Evolutionary conservation across 1,140 invertebrate genomes (phyloP).

Genomic region (Lepidostoma basale): DNA sequence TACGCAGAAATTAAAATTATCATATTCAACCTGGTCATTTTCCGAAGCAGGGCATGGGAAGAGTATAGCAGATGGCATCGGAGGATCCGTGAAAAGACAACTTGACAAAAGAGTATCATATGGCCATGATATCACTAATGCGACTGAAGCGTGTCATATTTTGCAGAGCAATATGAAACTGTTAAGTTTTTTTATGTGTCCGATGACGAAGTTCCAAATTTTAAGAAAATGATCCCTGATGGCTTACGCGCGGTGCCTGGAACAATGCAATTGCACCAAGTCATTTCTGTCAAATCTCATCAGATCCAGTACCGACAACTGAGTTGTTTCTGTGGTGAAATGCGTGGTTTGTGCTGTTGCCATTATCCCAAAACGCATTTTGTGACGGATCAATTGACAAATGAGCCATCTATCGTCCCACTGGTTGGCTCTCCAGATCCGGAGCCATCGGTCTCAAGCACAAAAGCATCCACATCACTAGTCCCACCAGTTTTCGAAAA

Average conservation of each 20-base stretch:
- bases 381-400: too few species aligned
- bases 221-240: not conserved
- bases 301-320: too few species aligned
- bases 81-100: slow-evolving; percentile 26
- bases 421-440: too few species aligned
- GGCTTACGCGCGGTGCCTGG: not conserved
- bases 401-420: too few species aligned
- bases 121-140: slow-evolving; percentile 30
- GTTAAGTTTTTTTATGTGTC: too few species aligned
- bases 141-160: slow-evolving; percentile 30
- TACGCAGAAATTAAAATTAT: slow-evolving; percentile 23
- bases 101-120: slow-evolving; percentile 25
- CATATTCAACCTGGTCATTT: slow-evolving; percentile 31
- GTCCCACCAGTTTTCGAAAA: too few species aligned
- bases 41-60: slow-evolving; percentile 37
- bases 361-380: not conserved
- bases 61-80: slow-evolving; percentile 37
- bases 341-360: not conserved
- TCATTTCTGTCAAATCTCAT: not conserved
- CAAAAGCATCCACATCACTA: too few species aligned
- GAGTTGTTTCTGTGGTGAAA: slow-evolving; percentile 3
- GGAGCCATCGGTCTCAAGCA: too few species aligned
- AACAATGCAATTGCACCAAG: slow-evolving; percentile 1
- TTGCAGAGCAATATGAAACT: slow-evolving; percentile 15
- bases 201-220: too few species aligned